These are phyloP conservation scores for Nothoprocta perdicaria DNA, from an alignment of 2,113 vertebrate genomes.

Conservation along the genomic window DNA sequence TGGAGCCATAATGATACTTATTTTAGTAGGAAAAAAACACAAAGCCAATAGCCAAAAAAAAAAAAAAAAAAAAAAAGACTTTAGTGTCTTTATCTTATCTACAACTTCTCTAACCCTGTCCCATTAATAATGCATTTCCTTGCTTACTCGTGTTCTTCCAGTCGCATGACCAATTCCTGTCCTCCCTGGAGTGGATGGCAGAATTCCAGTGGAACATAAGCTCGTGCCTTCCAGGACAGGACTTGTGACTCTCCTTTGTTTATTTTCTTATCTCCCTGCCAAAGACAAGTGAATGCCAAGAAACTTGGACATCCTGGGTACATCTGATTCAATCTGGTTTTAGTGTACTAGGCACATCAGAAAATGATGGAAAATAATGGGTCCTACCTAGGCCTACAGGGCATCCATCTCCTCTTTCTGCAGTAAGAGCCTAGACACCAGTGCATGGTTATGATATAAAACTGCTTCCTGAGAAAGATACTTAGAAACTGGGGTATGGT, in stretches of 20 bases:
- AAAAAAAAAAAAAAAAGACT: neutral
- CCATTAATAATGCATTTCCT: slow-evolving; percentile 50
- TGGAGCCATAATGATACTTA: neutral
- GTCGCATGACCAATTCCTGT: slow-evolving; percentile 25
- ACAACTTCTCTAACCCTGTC: neutral
- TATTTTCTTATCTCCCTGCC: neutral
- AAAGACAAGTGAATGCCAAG: neutral
- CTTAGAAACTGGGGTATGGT: no score
- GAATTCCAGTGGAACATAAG: slow-evolving; percentile 11
- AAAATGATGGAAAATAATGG: neutral
- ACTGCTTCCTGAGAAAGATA: neutral
- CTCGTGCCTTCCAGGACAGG: neutral
- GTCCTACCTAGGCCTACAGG: neutral
- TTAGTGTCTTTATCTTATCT: neutral
- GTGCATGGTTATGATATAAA: fast-evolving
- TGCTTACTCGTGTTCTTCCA: neutral
- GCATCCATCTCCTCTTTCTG: neutral
- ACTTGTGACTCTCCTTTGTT: neutral
- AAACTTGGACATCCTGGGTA: neutral
- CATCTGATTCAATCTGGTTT: neutral
- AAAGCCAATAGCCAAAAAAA: neutral
- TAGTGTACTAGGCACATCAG: fast-evolving
- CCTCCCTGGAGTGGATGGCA: neutral
- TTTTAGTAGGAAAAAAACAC: neutral
- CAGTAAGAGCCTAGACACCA: neutral